A percentile compares a stretch with the other conserved stretches of the same genome.
Evolutionary conservation across 2,888 invertebrate genomes (phyloP).

Genomic region (Apoderus coryli): DNA sequence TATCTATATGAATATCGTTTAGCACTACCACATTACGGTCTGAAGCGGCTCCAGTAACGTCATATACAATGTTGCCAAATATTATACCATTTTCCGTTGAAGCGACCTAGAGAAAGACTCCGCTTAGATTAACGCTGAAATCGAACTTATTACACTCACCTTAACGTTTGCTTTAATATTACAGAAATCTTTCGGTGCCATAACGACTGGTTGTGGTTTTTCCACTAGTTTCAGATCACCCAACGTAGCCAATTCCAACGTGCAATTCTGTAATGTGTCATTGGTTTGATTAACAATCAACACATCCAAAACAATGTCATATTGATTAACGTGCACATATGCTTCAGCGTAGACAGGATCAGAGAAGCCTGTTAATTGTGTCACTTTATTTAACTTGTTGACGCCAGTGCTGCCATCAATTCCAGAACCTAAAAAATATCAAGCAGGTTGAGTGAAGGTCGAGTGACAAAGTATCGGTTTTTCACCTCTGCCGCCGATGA

Average conservation of each 20-base stretch:
- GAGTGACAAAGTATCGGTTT: too few relatives aligned
- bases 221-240: constrained; percentile 97
- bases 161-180: constrained; percentile 98
- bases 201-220: constrained; percentile 86
- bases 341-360: constrained; percentile 99
- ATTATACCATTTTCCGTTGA: constrained; percentile 99
- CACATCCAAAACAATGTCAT: constrained; percentile 96
- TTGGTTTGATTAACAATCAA: constrained; percentile 96
- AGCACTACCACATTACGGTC: constrained; percentile 95
- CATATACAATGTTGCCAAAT: constrained; percentile 98
- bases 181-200: constrained; percentile 94
- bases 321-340: constrained; percentile 97
- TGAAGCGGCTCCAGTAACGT: constrained; percentile 81
- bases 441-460: constrained; percentile 7
- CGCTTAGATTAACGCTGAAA: too few relatives aligned
- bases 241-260: constrained; percentile 91
- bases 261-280: constrained; percentile 96
- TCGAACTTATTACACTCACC: constrained; percentile 39
- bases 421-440: constrained; percentile 19
- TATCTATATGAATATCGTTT: constrained; percentile 98
- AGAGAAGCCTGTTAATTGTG: constrained; percentile 92
- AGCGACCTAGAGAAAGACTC: constrained; percentile 38
- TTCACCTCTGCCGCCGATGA: constrained; percentile 46
- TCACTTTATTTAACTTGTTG: constrained; percentile 56
- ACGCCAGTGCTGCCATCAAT: constrained; percentile 39